Evolutionary conservation across 2,888 invertebrate genomes (phyloP), one percentile per base, ranked within the genome.

Genomic region (Leptinotarsa peninsularis): DNA sequence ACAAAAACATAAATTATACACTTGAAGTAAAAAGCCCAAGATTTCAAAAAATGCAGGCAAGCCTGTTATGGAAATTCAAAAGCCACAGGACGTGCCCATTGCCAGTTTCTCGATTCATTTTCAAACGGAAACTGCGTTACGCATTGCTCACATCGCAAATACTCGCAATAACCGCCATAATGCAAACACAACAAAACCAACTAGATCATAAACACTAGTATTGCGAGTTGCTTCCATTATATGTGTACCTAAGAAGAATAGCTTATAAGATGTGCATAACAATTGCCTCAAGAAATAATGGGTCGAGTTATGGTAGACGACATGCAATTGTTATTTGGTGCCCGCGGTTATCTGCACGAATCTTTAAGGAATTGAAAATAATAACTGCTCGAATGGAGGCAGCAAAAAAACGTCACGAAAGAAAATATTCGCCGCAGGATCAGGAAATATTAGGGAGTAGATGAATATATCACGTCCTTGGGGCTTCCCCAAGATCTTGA

Each of bases 201-300:
- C 72, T 67, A 70, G 60, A 72, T 66, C 75, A 69, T 75, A 75
- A 76, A 72, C 69, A 73, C 66, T 68, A 69, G 72, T 66, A 72
- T 72, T 70, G 66, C 66, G 58, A 58, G 58, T 23, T 27, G 58
- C 58, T 23, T 58, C 58, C 58, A 58, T 23, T 56, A 43, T 56
- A 43, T 56, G 21, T 72, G 43, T 49, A 71, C n/a, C 33, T 43
- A 54, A 14, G 63, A 63, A 63, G 27, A 63, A 63, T 63, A 2
- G 74, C 73, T 76, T 76, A 74, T 73, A 72, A 73, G 79, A 76
- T 77, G 79, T 79, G 79, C 79, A 79, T 77, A 77, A 75, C 78
- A 77, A 79, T 75, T 75, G 79, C 71, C 73, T 72, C 21, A 71
- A 77, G 77, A 73, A 79, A 79, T 77, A 79, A 79, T 79, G 79